phyloP scores from a whole-genome alignment of 2,113 vertebrate genomes.

The Oxygymnocypris stewartii region DNA sequence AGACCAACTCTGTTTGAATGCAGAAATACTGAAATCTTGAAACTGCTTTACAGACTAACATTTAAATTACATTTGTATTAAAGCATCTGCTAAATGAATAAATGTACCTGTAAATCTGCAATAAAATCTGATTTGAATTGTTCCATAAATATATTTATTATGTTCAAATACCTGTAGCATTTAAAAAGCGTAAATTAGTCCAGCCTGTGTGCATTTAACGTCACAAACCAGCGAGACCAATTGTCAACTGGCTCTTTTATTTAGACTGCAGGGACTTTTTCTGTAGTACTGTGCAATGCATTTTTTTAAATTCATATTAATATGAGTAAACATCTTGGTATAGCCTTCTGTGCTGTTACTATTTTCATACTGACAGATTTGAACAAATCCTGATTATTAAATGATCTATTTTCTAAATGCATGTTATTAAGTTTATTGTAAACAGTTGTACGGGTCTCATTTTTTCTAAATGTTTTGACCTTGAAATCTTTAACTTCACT shows the following conservation, averaged over 20 bases:
- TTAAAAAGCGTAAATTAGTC: too few species aligned
- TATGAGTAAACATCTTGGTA: background rate
- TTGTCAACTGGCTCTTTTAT: background rate
- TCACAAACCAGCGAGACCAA: background rate
- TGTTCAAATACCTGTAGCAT: background rate
- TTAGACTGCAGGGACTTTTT: too few species aligned
- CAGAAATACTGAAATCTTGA: background rate
- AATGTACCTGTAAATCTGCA: background rate
- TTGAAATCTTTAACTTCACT: background rate
- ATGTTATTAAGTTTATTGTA: background rate
- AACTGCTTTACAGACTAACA: background rate
- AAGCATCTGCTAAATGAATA: background rate
- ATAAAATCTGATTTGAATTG: background rate
- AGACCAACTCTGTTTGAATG: background rate
- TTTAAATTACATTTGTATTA: background rate
- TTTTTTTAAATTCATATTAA: background rate
- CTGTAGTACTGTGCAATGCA: background rate
- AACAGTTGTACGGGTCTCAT: too few species aligned
- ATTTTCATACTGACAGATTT: background rate
- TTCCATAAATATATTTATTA: background rate
- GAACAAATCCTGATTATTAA: background rate
- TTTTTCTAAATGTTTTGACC: too few species aligned
- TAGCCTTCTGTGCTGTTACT: background rate
- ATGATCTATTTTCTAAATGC: background rate
- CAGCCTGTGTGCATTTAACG: background rate